These are phyloP conservation scores for Acanthaster planci DNA, from an alignment of 35 echinoderm and acorn worm genomes.

Conservation along the genomic window DNA sequence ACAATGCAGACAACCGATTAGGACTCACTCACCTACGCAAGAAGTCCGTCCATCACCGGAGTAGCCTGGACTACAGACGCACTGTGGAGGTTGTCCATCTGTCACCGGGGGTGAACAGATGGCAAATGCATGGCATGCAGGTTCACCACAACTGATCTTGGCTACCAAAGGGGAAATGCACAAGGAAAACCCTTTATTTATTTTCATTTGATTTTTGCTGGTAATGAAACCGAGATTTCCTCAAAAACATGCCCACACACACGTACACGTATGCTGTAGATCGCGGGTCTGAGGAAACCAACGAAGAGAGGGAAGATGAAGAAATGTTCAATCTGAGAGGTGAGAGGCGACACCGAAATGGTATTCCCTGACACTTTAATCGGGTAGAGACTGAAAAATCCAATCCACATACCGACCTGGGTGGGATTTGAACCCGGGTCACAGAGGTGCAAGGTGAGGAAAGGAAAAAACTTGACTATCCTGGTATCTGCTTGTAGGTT, in stretches of 20 bases:
- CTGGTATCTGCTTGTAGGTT: no score
- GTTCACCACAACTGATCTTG: neutral
- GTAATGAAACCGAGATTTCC: neutral
- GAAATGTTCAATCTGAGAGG: neutral
- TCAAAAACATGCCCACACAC: no score
- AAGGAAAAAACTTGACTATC: no score
- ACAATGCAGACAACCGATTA: no score
- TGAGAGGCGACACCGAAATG: neutral
- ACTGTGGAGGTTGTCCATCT: neutral
- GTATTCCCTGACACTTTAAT: no score
- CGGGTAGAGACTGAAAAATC: no score
- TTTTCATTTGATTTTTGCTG: no score
- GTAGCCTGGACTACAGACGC: constrained; percentile 24
- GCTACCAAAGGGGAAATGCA: neutral
- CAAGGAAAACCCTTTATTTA: neutral
- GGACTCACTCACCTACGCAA: neutral
- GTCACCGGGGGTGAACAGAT: constrained; percentile 23
- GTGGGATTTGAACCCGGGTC: neutral
- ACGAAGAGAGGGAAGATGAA: neutral
- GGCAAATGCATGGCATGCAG: constrained; percentile 9
- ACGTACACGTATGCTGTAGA: no score
- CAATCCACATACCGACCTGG: neutral
- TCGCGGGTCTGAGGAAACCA: no score
- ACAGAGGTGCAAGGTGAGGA: neutral
- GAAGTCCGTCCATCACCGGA: neutral